Evolutionary conservation across 2,113 vertebrate species (phyloP).

Genomic region (Proteles cristata): DNA sequence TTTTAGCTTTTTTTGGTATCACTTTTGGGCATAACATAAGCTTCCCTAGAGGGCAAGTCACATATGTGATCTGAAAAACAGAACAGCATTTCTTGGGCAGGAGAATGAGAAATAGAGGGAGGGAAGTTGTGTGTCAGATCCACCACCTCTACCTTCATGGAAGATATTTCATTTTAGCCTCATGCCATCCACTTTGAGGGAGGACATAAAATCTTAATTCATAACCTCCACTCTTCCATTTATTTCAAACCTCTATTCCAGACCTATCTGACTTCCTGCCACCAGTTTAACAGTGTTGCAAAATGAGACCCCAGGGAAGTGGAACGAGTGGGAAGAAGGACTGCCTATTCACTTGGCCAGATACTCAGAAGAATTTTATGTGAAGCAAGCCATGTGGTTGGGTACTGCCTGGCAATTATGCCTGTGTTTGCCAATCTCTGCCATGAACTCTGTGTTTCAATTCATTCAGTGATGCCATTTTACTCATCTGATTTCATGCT

Average conservation of each 20-base stretch:
- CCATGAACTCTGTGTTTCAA: background rate
- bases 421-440: background rate
- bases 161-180: background rate
- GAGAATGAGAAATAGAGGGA: background rate
- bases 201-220: background rate
- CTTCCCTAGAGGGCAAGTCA: background rate
- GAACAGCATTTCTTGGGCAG: background rate
- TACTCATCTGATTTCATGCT: background rate
- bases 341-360: background rate
- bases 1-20: background rate
- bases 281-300: background rate
- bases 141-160: rapidly evolving
- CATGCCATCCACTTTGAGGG: background rate
- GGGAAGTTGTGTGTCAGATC: background rate
- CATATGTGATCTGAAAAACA: background rate
- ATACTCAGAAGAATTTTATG: background rate
- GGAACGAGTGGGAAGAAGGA: background rate
- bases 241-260: background rate
- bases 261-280: background rate
- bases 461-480: background rate
- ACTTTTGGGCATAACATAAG: background rate
- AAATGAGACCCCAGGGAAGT: background rate
- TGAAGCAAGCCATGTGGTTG: background rate
- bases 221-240: background rate
- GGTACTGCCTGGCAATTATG: background rate